A percentile compares a stretch with the other conserved stretches of the same genome.
Conservation (phyloP, 2,797 vertebrate genomes). For the Phalanger gymnotis region DNA sequence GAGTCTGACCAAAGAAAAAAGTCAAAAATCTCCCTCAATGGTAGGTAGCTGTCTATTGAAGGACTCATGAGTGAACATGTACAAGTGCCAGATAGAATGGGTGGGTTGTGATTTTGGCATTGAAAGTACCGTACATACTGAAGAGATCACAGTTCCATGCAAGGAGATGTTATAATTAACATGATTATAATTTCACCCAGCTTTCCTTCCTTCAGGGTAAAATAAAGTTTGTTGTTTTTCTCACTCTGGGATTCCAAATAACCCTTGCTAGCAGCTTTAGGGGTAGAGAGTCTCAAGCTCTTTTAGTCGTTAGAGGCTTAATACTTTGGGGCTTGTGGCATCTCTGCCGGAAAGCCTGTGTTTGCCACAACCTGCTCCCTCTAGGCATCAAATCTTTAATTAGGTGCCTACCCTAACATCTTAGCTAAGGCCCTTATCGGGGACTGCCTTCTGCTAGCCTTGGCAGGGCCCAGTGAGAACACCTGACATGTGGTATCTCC, state of each 20-base stretch:
- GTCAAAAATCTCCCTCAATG: background rate
- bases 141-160: background rate
- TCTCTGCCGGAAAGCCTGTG: background rate
- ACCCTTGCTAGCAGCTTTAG: background rate
- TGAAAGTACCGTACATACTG: background rate
- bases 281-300: background rate
- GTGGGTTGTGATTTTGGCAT: background rate
- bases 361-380: background rate
- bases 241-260: background rate
- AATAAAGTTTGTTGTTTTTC: background rate
- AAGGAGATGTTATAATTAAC: background rate
- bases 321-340: background rate
- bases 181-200: background rate
- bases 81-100: background rate
- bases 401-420: background rate
- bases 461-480: background rate
- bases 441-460: background rate
- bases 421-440: background rate
- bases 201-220: conserved; percentile 13
- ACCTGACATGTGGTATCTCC: background rate
- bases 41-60: background rate
- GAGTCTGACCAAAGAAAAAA: background rate
- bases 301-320: background rate
- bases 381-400: background rate
- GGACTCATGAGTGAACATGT: background rate